Base-by-base conservation (phyloP, 2,113 vertebrate genomes). In the Carassius gibelio region DNA sequence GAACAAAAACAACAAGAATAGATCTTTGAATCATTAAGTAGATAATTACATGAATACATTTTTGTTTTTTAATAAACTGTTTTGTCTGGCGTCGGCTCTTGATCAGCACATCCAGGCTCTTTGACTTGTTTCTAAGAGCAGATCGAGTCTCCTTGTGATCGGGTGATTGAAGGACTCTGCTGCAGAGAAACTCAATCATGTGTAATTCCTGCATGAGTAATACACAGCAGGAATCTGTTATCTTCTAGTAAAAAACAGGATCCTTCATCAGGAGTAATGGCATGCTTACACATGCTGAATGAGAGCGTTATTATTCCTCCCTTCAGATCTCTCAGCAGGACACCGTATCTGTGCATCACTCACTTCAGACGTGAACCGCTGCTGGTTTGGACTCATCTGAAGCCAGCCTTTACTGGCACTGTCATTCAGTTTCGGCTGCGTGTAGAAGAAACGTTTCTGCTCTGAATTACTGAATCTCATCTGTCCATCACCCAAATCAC, bases 161-260 rank as follows among this genome's bases (percentile, higher is more conserved):
- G 48, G 71, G 42, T 75, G 71, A n/a, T 48, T 75, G 71, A 75
- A 48, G 71, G 71, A 48, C 71, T 72, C 66, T 19, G 21, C 19
- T 11, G 19, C 69, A n/a, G 69, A n/a, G 19, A 10, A 76, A 34
- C 75, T 6, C 30, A 78, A 78, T 78, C 52, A 36, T 34, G 26
- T 59, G 30, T 77, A 74, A 74, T 74, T 48, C 42, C 71, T 48
- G 11, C 8, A 23, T 75, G 71, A n/a, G 52, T 21, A 36, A 11
- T 34, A 13, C 52, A 38, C 75, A 59, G 17, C 75, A 13, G 26
- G 26, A 59, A 38, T 59, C 52, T n/a, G 50, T 75, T 75, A 48
- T 26, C n/a, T 48, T 23, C 8, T 19, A 78, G 52, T 57, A 36
- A 59, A 59, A 30, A 9, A 59, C 52, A 7, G 17, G 42, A 75